Conservation (phyloP, 2,797 vertebrate species). For the Sebastolobus alascanus region DNA sequence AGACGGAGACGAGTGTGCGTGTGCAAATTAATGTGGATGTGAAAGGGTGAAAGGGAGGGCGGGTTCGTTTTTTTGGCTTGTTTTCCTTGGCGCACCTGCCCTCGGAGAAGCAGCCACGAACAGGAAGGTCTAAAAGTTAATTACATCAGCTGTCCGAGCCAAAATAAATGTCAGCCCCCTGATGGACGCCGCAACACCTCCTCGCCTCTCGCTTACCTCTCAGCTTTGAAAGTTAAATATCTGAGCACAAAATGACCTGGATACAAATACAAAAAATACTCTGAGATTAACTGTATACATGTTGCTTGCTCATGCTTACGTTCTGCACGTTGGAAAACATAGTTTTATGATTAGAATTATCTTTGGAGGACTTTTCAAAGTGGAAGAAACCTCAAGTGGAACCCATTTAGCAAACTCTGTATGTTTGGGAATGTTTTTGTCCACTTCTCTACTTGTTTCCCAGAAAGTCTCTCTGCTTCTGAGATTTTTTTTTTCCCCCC, state of each 20-base stretch:
- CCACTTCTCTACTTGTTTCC: conserved; percentile 15
- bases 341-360: background rate
- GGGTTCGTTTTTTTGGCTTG: conserved; percentile 58
- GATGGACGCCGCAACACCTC: conserved; percentile 76
- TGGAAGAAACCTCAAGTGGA: conserved; percentile 2
- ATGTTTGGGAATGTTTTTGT: conserved; percentile 18
- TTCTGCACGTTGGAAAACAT: background rate
- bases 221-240: conserved; percentile 54
- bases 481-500: conserved; percentile 1
- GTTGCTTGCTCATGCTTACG: background rate
- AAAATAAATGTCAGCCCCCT: conserved; percentile 80
- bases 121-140: conserved; percentile 83
- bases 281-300: background rate
- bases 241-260: conserved; percentile 23
- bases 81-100: conserved; percentile 81
- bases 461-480: background rate
- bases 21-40: conserved; percentile 61
- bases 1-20: conserved; percentile 14
- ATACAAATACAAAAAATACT: conserved; percentile 32
- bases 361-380: background rate
- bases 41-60: conserved; percentile 52
- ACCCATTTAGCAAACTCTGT: background rate
- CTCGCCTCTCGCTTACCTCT: conserved; percentile 60
- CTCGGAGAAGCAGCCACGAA: conserved; percentile 71
- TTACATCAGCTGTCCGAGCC: conserved; percentile 79